Conservation (phyloP, 2,888 invertebrate genomes). For the Tuta absoluta region DNA sequence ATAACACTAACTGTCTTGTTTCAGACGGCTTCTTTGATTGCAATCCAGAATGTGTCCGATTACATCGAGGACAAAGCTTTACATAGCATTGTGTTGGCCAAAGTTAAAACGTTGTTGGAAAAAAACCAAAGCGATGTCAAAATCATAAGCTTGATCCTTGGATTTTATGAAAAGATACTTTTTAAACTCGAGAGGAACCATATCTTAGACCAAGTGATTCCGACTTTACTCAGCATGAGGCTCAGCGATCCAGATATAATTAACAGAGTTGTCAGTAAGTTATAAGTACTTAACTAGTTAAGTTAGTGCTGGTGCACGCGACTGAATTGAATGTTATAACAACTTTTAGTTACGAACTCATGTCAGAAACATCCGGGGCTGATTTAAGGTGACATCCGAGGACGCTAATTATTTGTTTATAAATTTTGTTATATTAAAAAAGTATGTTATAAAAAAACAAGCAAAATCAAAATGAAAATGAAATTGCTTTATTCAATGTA, state of each 20-base stretch:
- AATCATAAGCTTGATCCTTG: constrained; percentile 88
- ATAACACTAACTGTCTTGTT: constrained; percentile 32
- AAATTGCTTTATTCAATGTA: too few relatives aligned
- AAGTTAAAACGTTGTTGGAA: constrained; percentile 90
- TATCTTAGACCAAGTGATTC: constrained; percentile 94
- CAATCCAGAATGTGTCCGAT: constrained; percentile 91
- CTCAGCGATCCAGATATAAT: constrained; percentile 94
- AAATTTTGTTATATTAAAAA: too few relatives aligned
- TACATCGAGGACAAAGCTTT: constrained; percentile 91
- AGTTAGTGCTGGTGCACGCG: too few relatives aligned
- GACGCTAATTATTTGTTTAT: too few relatives aligned
- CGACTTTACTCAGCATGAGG: constrained; percentile 91
- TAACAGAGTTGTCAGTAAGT: constrained; percentile 96
- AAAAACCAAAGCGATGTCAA: constrained; percentile 90
- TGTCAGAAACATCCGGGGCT: too few relatives aligned
- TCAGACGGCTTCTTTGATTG: constrained; percentile 93
- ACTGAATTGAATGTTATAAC: too few relatives aligned
- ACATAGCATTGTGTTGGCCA: constrained; percentile 89
- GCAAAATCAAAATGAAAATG: too few relatives aligned
- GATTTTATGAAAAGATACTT: constrained; percentile 90
- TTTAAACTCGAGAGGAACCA: constrained; percentile 92
- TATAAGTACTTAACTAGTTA: constrained; percentile 35
- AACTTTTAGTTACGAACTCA: too few relatives aligned
- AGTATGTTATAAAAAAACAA: too few relatives aligned
- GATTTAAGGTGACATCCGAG: too few relatives aligned